These are phyloP conservation scores for Drosophila seclusa DNA, from an alignment of 2,888 invertebrate species.

Conservation along the genomic window DNA sequence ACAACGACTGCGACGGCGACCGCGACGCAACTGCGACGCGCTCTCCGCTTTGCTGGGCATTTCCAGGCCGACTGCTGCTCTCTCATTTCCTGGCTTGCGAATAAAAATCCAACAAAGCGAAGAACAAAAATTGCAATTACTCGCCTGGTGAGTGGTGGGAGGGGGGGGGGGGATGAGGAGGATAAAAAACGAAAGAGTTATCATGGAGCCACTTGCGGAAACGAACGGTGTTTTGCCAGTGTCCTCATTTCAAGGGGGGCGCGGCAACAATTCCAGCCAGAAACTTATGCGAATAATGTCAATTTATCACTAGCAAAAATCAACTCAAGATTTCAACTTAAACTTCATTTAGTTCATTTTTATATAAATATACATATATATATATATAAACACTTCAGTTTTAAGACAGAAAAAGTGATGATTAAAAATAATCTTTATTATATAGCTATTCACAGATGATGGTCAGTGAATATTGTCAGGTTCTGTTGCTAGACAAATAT, in stretches of 20 bases:
- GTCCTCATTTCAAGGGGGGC: neutral
- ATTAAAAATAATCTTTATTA: neutral
- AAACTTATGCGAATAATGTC: neutral
- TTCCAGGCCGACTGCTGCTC: conserved; percentile 62
- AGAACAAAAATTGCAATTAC: conserved; percentile 6
- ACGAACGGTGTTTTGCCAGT: conserved; percentile 7
- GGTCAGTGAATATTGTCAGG: neutral
- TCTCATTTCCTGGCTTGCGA: conserved; percentile 41
- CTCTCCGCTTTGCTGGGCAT: conserved; percentile 42
- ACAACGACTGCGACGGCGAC: conserved; percentile 44
- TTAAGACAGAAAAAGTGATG: neutral
- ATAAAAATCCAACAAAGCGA: conserved; percentile 27
- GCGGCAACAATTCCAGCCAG: neutral
- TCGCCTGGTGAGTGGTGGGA: fast-evolving
- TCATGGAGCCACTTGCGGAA: conserved; percentile 55
- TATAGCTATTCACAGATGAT: neutral
- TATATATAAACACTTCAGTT: neutral
- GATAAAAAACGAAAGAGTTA: conserved; percentile 58
- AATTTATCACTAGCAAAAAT: neutral
- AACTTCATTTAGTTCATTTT: neutral
- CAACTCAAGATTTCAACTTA: neutral
- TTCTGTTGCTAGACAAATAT: neutral
- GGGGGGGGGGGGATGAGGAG: too few species aligned
- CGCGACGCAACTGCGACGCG: neutral
- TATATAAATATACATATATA: neutral